These are phyloP conservation scores for Drosophila buzzatii DNA, from an alignment of 2,888 invertebrate genomes.

Conservation along the genomic window DNA sequence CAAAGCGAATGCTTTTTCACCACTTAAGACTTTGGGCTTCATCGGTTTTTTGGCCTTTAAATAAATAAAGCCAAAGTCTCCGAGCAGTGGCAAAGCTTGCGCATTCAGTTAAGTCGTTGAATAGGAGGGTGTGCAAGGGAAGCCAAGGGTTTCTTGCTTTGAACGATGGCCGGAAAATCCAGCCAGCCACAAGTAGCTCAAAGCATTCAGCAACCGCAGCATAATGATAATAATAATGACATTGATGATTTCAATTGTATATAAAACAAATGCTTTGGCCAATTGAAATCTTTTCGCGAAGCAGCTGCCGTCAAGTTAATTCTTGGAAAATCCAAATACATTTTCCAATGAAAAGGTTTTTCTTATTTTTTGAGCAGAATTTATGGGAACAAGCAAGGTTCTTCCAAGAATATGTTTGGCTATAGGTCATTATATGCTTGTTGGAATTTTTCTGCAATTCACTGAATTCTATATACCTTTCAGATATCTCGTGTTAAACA, in stretches of 20 bases:
- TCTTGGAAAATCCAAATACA: constrained; percentile 2
- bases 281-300: constrained; percentile 1
- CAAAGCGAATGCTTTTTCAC: constrained; percentile 64
- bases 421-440: background rate
- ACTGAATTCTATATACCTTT: background rate
- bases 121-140: background rate
- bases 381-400: background rate
- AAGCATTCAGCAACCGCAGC: constrained; percentile 26
- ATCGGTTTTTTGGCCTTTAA: constrained; percentile 73
- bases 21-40: constrained; percentile 78
- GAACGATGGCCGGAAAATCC: constrained; percentile 17
- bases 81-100: constrained; percentile 40
- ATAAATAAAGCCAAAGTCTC: constrained; percentile 71
- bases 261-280: constrained; percentile 26
- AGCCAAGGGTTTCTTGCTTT: background rate
- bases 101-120: background rate
- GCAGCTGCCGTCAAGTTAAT: constrained; percentile 28
- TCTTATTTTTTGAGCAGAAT: background rate
- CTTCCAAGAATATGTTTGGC: background rate
- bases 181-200: constrained; percentile 47
- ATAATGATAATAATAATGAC: constrained; percentile 60
- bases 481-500: background rate
- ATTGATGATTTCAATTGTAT: constrained; percentile 61
- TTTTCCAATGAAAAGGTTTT: constrained; percentile 9
- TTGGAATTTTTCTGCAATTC: background rate